Percentiles rank a stretch among this genome's conserved stretches.
These are phyloP conservation scores for Sitta europaea DNA, from an alignment of 2,113 vertebrate genomes.

Conservation along the genomic window DNA sequence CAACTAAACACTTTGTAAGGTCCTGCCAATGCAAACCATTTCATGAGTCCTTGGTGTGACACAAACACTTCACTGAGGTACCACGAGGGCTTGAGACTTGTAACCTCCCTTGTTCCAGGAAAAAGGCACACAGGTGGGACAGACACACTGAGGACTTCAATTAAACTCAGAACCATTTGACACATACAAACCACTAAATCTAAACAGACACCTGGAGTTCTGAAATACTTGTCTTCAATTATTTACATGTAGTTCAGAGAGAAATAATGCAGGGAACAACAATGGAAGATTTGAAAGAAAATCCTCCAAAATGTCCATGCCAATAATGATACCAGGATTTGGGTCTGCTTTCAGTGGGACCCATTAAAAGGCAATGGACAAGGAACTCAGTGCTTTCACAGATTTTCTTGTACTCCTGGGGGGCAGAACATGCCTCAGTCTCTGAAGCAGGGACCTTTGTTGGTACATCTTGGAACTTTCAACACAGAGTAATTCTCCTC, in stretches of 20 bases:
- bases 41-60: neutral
- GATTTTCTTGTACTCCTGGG: neutral
- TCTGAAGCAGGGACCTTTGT: neutral
- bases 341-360: neutral
- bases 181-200: neutral
- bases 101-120: neutral
- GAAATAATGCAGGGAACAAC: neutral
- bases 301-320: neutral
- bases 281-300: neutral
- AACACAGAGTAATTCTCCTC: neutral
- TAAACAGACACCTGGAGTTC: neutral
- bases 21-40: neutral
- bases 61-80: neutral
- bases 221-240: neutral
- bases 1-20: neutral
- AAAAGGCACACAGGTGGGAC: neutral
- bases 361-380: neutral
- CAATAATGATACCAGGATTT: accelerated
- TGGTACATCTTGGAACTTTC: neutral
- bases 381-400: neutral
- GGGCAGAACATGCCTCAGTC: neutral
- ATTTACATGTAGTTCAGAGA: neutral
- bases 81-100: neutral
- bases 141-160: neutral
- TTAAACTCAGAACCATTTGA: neutral